These are phyloP conservation scores for Eupeodes corollae DNA, from an alignment of 1,140 invertebrate genomes.

Conservation along the genomic window DNA sequence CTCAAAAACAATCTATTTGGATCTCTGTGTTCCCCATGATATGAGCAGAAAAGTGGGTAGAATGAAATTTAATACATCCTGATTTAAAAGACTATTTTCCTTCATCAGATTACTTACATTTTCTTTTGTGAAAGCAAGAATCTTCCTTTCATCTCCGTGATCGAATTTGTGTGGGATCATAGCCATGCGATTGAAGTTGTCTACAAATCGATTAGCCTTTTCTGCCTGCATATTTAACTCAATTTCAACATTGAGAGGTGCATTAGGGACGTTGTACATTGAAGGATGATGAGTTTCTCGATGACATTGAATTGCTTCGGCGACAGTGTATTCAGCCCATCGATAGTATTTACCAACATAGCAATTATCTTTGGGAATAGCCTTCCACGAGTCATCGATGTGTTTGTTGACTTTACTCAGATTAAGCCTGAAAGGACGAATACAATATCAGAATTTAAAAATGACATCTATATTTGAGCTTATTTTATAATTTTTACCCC, in stretches of 20 bases:
- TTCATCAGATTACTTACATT: constrained; percentile 15
- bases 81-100: too few relatives aligned
- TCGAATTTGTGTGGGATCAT: constrained; percentile 53
- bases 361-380: constrained; percentile 52
- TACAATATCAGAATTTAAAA: not conserved
- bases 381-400: constrained; percentile 46
- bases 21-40: too few relatives aligned
- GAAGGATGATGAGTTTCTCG: constrained; percentile 65
- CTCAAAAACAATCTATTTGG: too few relatives aligned
- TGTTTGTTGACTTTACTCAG: constrained; percentile 36
- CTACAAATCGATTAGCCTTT: constrained; percentile 46
- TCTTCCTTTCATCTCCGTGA: constrained; percentile 47
- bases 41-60: too few relatives aligned
- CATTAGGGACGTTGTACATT: constrained; percentile 58
- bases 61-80: too few relatives aligned
- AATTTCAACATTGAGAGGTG: constrained; percentile 49
- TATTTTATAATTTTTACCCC: constrained; percentile 23
- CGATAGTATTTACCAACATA: constrained; percentile 48
- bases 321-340: constrained; percentile 50
- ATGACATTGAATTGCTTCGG: constrained; percentile 60
- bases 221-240: constrained; percentile 60
- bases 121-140: constrained; percentile 61
- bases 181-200: constrained; percentile 48
- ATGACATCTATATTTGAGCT: not conserved
- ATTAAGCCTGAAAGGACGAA: constrained; percentile 21